Base-by-base conservation (phyloP, 2,888 invertebrate species). In the Mythimna albipuncta region DNA sequence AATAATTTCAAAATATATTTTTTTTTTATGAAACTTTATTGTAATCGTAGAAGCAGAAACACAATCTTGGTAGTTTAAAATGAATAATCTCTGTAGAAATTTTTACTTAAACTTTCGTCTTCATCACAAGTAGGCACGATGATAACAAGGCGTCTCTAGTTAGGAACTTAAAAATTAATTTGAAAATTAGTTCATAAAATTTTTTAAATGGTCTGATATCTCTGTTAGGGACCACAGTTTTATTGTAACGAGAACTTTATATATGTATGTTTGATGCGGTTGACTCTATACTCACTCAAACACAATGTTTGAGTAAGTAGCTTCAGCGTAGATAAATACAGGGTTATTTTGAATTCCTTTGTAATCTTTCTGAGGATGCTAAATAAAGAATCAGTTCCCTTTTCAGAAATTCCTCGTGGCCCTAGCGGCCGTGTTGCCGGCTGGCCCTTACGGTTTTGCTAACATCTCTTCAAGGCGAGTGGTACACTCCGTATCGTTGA, bases 111-210 rank as follows among this genome's bases (percentile, higher is more conserved):
- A 61, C 59, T 50, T 65, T 59, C 59, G 35, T 58, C 54, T 59
- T 81, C n/a, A 13, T 64, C 26, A 59, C 62, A 81, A 69, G 47
- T 67, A 79, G 52, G 55, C 55, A 57, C 38, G 54, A 41, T 55
- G 62, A 72, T 80, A 80, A 59, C 58, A 58, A 72, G 68, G 54
- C 55, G 44, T 13, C 9, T n/a, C 38, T 81, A 61, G 67, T 72
- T 77, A 66, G 58, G 38, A 32, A 19, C 64, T 52, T 64, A 26
- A 38, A 64, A 68, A 69, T 69, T 72, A 81, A 69, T 69, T 79
- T 58, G 41, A 44, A 63, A 41, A 77, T 72, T 54, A 72, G 7
- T 77, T 77, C 35, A 69, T 69, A 77, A 61, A 69, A 47, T 55
- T 63, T 55, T 32, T 50, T 61, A 35, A 79, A 52, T 13, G 19